Conservation (phyloP, 1,140 invertebrate genomes). For the Orchestia grillus region DNA sequence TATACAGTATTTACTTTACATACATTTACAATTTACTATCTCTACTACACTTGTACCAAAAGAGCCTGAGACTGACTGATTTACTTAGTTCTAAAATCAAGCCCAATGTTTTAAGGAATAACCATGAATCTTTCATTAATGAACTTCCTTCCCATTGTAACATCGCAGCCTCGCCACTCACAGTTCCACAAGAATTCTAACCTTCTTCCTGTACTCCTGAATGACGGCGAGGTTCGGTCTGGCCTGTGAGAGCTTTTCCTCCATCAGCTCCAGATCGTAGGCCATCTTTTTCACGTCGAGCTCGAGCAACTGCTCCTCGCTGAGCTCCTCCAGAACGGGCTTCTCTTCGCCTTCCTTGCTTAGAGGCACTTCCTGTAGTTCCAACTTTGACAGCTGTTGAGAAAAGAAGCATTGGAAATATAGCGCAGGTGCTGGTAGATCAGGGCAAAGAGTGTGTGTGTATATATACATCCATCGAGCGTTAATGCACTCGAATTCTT, state of each 20-base stretch:
- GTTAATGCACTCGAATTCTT: not conserved
- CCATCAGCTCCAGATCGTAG: constrained; percentile 77
- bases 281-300: constrained; percentile 77
- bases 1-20: too few relatives aligned
- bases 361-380: constrained; percentile 80
- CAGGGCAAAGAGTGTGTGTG: not conserved
- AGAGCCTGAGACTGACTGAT: too few relatives aligned
- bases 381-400: constrained; percentile 76
- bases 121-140: too few relatives aligned
- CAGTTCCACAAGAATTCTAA: constrained; percentile 64
- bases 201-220: constrained; percentile 79
- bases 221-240: constrained; percentile 87
- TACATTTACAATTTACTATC: too few relatives aligned
- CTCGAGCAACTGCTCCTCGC: constrained; percentile 79
- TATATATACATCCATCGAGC: not conserved
- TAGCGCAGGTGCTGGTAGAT: not conserved
- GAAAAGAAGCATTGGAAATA: constrained; percentile 21
- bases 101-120: too few relatives aligned
- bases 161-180: too few relatives aligned
- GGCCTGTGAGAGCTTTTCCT: constrained; percentile 78
- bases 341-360: constrained; percentile 68
- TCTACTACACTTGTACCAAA: too few relatives aligned
- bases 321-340: constrained; percentile 74
- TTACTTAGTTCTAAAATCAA: too few relatives aligned
- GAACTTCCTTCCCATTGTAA: too few relatives aligned